Percentiles rank a stretch among this genome's conserved stretches.
These are phyloP conservation scores for Lamproptera curius DNA, from an alignment of 2,888 invertebrate species.

Conservation along the genomic window DNA sequence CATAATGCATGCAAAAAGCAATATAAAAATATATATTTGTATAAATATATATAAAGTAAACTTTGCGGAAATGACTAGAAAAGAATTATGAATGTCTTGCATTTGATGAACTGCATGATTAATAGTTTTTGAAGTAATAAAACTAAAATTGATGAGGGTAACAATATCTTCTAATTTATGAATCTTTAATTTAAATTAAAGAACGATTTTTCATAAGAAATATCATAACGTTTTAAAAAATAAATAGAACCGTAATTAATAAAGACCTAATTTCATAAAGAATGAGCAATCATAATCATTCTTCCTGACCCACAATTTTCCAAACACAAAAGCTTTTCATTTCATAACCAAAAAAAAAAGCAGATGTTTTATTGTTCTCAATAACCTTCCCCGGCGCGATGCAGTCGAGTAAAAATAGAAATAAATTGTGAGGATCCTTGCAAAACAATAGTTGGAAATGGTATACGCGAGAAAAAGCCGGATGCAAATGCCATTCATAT, in stretches of 20 bases:
- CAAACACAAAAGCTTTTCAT: constrained; percentile 52
- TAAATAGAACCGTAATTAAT: too few species aligned
- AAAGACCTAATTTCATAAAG: constrained; percentile 16
- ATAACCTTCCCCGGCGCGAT: constrained; percentile 54
- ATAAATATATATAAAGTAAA: too few species aligned
- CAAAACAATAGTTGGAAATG: constrained; percentile 78
- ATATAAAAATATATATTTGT: too few species aligned
- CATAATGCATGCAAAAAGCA: too few species aligned
- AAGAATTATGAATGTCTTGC: too few species aligned
- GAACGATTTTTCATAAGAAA: constrained; percentile 7
- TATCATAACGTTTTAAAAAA: constrained; percentile 16
- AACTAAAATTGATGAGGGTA: too few species aligned
- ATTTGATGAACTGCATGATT: too few species aligned
- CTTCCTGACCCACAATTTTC: constrained; percentile 26
- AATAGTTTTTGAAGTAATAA: too few species aligned
- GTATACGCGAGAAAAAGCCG: constrained; percentile 76
- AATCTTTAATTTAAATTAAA: not conserved
- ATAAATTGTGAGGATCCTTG: constrained; percentile 76
- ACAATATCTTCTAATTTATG: too few species aligned
- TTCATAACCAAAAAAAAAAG: constrained; percentile 52
- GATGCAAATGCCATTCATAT: constrained; percentile 79
- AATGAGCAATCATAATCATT: constrained; percentile 33
- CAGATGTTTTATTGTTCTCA: constrained; percentile 62
- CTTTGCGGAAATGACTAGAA: too few species aligned
- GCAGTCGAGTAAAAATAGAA: constrained; percentile 69